Conservation (phyloP, 37 sponge, comb jelly and placozoan genomes). For the Lycopodina hypogea region DNA sequence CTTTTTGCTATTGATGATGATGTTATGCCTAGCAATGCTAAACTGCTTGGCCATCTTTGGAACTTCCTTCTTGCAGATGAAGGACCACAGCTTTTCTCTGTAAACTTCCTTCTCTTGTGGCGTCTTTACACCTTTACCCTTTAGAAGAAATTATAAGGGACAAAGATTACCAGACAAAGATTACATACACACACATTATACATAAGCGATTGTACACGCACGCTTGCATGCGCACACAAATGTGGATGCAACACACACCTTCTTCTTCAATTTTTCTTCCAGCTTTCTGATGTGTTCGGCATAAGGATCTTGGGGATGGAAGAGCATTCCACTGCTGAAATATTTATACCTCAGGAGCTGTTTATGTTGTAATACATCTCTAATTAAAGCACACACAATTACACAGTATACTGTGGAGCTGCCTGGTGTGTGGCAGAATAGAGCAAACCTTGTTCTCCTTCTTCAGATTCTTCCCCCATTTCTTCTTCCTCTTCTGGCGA, state of each 20-base stretch:
- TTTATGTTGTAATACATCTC: not conserved
- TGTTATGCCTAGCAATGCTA: conserved; percentile 38
- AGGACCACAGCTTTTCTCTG: conserved; percentile 60
- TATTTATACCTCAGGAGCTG: conserved; percentile 57
- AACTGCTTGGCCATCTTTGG: conserved; percentile 78
- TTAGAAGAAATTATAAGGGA: not conserved
- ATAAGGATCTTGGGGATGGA: conserved; percentile 37
- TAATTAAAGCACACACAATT: not conserved
- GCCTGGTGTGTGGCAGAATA: not conserved
- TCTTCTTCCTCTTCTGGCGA: conserved; percentile 44
- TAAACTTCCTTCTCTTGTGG: conserved; percentile 34
- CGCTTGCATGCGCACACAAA: not conserved
- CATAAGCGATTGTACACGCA: not conserved
- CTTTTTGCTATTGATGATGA: conserved; percentile 49
- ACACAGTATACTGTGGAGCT: not conserved
- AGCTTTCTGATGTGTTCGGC: conserved; percentile 33
- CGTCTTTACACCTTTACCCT: conserved; percentile 4
- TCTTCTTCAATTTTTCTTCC: not conserved
- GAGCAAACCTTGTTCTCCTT: conserved; percentile 29
- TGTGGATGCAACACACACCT: too few species aligned
- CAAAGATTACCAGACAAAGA: not conserved
- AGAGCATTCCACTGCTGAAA: conserved; percentile 61
- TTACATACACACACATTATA: conserved; percentile 1
- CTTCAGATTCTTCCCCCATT: conserved; percentile 42
- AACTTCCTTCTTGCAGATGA: conserved; percentile 80